phyloP scores from a whole-genome alignment of 2,888 invertebrate genomes.

The Philhelius pedissequus region DNA sequence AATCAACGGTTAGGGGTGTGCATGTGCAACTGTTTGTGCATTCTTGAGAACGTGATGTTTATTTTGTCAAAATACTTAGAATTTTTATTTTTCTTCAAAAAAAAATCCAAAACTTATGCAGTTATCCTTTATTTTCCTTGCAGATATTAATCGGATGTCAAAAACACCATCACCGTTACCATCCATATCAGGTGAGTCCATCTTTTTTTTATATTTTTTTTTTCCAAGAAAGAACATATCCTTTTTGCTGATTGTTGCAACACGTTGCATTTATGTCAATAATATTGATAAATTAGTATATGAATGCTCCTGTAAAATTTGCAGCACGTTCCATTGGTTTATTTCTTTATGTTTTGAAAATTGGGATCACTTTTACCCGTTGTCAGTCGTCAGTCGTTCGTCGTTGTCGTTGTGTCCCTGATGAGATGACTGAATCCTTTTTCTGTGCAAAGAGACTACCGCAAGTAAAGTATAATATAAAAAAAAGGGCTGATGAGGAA shows the following conservation, averaged over 20 bases:
- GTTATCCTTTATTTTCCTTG: constrained; percentile 69
- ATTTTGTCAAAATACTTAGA: constrained; percentile 59
- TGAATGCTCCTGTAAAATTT: constrained; percentile 12
- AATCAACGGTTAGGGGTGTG: constrained; percentile 5
- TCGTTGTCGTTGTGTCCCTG: neutral
- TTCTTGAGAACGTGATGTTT: constrained; percentile 59
- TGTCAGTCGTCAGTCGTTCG: constrained; percentile 32
- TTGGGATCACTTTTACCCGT: constrained; percentile 32
- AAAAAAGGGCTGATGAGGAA: constrained; percentile 25
- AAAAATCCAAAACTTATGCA: constrained; percentile 13
- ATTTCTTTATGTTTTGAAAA: constrained; percentile 10
- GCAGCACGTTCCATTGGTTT: constrained; percentile 53
- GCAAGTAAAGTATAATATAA: neutral
- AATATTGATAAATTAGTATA: constrained; percentile 1
- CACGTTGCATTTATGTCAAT: constrained; percentile 59
- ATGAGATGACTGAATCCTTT: constrained; percentile 49
- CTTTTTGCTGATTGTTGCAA: constrained; percentile 68
- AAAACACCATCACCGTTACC: constrained; percentile 78
- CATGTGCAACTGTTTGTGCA: neutral
- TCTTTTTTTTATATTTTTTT: constrained; percentile 15
- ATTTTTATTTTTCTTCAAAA: neutral
- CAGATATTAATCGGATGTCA: constrained; percentile 78
- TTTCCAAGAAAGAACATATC: constrained; percentile 52
- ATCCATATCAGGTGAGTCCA: constrained; percentile 76
- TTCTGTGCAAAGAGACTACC: neutral